These are phyloP conservation scores for Nesometra sesokonis DNA, from an alignment of 35 echinoderm and acorn worm genomes.

Conservation along the genomic window DNA sequence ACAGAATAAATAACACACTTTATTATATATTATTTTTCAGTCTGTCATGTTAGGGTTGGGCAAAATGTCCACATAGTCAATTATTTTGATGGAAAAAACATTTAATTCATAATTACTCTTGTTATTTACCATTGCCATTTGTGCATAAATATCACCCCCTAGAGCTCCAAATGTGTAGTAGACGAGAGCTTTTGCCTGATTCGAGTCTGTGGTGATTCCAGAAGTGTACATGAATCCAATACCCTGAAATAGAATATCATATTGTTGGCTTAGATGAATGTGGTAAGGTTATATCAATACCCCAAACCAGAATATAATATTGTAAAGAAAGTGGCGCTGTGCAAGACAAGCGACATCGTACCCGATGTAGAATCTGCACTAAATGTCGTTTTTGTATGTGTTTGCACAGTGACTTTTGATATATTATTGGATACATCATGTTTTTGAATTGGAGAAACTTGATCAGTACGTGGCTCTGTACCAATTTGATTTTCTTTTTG, in stretches of 20 bases:
- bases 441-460: too few relatives aligned
- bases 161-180: slow-evolving; percentile 93
- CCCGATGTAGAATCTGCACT: not conserved
- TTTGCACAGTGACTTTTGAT: too few relatives aligned
- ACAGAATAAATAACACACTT: too few relatives aligned
- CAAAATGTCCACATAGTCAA: too few relatives aligned
- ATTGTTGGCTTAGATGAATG: not conserved
- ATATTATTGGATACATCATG: too few relatives aligned
- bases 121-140: slow-evolving; percentile 80
- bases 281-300: not conserved
- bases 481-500: too few relatives aligned
- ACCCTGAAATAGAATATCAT: slow-evolving; percentile 60
- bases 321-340: too few relatives aligned
- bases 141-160: slow-evolving; percentile 67
- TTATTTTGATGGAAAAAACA: too few relatives aligned
- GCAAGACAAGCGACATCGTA: not conserved
- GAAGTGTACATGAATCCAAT: slow-evolving; percentile 82
- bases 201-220: slow-evolving; percentile 75
- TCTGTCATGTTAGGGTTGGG: too few relatives aligned
- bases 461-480: too few relatives aligned
- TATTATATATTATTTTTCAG: too few relatives aligned
- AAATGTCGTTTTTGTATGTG: not conserved
- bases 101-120: too few relatives aligned
- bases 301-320: not conserved
- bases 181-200: slow-evolving; percentile 77